A percentile compares a stretch with the other conserved stretches of the same genome.
Evolutionary conservation across 2,888 invertebrate species (phyloP).

Genomic region (Pyrgus malvae): DNA sequence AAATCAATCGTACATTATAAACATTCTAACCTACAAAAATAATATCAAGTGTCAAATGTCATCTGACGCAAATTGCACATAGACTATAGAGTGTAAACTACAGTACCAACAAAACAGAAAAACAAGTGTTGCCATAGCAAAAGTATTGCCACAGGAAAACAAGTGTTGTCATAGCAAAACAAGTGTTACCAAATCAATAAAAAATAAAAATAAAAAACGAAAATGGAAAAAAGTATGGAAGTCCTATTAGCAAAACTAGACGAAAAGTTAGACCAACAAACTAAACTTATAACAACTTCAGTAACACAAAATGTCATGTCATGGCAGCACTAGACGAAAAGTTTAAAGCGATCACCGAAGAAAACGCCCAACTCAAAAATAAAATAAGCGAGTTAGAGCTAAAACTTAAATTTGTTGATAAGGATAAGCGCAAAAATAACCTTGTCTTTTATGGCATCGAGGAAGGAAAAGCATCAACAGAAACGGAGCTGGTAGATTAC

Average conservation of each 20-base stretch:
- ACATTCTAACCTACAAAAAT: not conserved
- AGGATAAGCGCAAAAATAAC: conserved; percentile 29
- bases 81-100: conserved; percentile 2
- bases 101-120: conserved; percentile 1
- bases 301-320: conserved; percentile 16
- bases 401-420: conserved; percentile 27
- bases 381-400: conserved; percentile 28
- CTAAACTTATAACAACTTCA: conserved; percentile 20
- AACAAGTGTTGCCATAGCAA: not conserved
- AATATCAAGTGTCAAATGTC: not conserved
- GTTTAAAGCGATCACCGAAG: conserved; percentile 25
- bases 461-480: not conserved
- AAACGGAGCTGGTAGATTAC: not conserved
- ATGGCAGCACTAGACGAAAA: conserved; percentile 28
- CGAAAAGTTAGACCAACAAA: conserved; percentile 27
- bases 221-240: not conserved
- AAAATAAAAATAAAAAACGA: not conserved
- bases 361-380: conserved; percentile 30
- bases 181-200: not conserved
- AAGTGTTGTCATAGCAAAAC: not conserved
- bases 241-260: conserved; percentile 6
- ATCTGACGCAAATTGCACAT: not conserved
- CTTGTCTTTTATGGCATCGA: conserved; percentile 27
- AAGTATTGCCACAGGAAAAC: not conserved
- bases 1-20: not conserved